Percentiles rank a stretch among this genome's conserved stretches.
phyloP scores from a whole-genome alignment of 2,113 vertebrate genomes.

The Peromyscus leucopus region DNA sequence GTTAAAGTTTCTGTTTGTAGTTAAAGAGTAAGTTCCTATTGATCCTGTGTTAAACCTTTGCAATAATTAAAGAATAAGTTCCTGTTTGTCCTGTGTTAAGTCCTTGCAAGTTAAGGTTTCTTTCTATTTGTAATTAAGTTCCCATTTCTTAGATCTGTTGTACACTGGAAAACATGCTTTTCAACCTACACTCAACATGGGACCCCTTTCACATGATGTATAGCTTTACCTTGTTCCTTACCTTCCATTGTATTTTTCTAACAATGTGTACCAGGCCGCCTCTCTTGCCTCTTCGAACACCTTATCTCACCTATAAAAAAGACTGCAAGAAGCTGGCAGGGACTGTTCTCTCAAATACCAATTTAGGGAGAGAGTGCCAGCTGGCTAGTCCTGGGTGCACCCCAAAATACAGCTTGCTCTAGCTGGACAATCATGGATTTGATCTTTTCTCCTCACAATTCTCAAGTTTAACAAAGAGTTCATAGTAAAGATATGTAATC shows the following conservation, averaged over 20 bases:
- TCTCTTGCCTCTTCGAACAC: not conserved
- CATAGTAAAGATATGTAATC: not conserved
- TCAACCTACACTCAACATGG: not conserved
- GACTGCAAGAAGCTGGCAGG: not conserved
- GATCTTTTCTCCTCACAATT: not conserved
- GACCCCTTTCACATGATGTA: not conserved
- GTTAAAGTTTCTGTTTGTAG: conserved; percentile 12
- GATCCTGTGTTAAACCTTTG: not conserved
- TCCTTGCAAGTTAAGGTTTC: not conserved
- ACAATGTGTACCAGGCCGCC: too few species aligned
- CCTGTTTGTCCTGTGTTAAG: not conserved
- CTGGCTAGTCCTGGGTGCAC: not conserved
- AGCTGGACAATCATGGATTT: not conserved
- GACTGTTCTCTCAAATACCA: not conserved
- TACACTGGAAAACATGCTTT: not conserved
- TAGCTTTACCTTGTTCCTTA: not conserved
- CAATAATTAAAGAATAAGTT: not conserved
- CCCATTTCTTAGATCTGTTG: not conserved
- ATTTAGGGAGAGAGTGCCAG: not conserved
- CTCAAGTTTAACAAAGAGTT: conserved; percentile 5
- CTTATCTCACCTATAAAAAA: not conserved
- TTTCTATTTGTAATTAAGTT: not conserved
- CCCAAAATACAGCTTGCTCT: not conserved
- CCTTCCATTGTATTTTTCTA: too few species aligned
- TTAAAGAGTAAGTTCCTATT: not conserved